Conservation (phyloP, 2,888 invertebrate genomes). For the Stenodema calcarata region DNA sequence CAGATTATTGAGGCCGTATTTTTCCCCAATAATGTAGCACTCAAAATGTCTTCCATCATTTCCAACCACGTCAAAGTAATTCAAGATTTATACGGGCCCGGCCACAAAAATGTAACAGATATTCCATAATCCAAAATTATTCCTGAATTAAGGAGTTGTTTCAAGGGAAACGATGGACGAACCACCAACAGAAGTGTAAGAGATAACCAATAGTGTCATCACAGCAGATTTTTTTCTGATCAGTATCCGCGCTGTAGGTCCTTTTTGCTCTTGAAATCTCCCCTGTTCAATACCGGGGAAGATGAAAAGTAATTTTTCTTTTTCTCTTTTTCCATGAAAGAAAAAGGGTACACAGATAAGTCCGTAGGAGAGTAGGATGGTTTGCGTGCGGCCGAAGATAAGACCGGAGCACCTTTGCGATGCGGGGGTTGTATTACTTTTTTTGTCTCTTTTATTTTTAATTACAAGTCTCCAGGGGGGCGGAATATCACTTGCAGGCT, state of each 20-base stretch:
- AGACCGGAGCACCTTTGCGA: background rate
- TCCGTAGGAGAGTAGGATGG: background rate
- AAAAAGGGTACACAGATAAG: background rate
- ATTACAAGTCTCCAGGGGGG: background rate
- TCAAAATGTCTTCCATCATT: too few relatives aligned
- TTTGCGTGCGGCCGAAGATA: background rate
- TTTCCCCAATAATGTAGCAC: too few relatives aligned
- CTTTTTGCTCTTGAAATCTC: background rate
- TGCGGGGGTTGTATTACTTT: background rate
- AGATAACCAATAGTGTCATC: background rate
- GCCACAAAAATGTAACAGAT: too few relatives aligned
- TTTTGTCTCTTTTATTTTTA: background rate
- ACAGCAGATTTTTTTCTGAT: background rate
- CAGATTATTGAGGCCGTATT: too few relatives aligned
- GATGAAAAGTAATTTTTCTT: background rate
- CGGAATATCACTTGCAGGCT: background rate
- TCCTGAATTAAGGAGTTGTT: too few relatives aligned
- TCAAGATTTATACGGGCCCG: too few relatives aligned
- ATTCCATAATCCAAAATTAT: too few relatives aligned
- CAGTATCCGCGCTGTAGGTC: background rate
- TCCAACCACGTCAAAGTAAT: too few relatives aligned
- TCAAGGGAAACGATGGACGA: too few relatives aligned
- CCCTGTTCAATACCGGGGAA: background rate
- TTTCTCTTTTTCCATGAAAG: background rate
- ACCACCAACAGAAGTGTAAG: background rate